Percentiles rank a stretch among this genome's conserved stretches.
These are phyloP conservation scores for Flabesymbios commensalis DNA, from an alignment of 2,888 invertebrate genomes.

Conservation along the genomic window DNA sequence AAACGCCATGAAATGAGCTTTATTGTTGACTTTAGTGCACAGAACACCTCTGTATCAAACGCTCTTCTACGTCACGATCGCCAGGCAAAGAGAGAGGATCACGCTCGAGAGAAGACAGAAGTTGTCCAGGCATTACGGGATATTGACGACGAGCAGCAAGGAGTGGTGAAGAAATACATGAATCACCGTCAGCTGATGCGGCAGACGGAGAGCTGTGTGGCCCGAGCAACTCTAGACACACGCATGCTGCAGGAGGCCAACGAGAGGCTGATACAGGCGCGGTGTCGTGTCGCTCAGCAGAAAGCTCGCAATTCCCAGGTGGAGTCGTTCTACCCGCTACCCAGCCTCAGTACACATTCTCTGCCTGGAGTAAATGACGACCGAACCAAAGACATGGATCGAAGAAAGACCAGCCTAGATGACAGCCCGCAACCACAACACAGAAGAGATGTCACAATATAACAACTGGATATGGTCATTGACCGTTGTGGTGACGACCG, in stretches of 20 bases:
- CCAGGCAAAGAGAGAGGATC: slow-evolving; percentile 48
- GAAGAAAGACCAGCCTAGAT: no score
- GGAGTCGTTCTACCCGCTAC: slow-evolving; percentile 16
- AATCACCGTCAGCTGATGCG: slow-evolving; percentile 56
- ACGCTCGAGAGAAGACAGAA: slow-evolving; percentile 33
- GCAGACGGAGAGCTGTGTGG: slow-evolving; percentile 54
- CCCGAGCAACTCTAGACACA: slow-evolving; percentile 49
- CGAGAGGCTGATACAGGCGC: slow-evolving; percentile 49
- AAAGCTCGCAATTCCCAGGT: slow-evolving; percentile 29
- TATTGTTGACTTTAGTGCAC: slow-evolving; percentile 53
- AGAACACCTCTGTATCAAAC: slow-evolving; percentile 59
- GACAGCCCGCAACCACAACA: no score
- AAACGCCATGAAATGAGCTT: slow-evolving; percentile 47
- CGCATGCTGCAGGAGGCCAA: slow-evolving; percentile 54
- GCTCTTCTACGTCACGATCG: slow-evolving; percentile 56
- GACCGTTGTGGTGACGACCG: no score
- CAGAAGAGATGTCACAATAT: no score
- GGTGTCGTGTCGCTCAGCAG: slow-evolving; percentile 48
- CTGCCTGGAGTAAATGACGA: no score
- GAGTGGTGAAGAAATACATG: slow-evolving; percentile 53
- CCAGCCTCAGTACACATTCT: slow-evolving; percentile 9
- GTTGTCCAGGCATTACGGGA: slow-evolving; percentile 37
- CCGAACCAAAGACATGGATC: no score
- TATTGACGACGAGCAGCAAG: slow-evolving; percentile 46
- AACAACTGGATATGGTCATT: no score